Evolutionary conservation across 2,888 invertebrate species (phyloP).

Genomic region (Lepidochrysops patricia): DNA sequence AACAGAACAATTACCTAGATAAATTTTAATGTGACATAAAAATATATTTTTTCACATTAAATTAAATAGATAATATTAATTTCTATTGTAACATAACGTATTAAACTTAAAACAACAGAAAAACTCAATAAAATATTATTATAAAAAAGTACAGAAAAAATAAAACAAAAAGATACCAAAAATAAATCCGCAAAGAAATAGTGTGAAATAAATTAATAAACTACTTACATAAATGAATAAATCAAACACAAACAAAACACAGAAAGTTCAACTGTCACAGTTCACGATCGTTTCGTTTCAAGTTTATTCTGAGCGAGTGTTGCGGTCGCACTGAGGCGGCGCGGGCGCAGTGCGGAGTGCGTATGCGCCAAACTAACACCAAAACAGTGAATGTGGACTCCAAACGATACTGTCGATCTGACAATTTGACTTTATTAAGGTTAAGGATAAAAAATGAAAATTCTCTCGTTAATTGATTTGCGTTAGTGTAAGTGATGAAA

Average conservation of each 20-base stretch:
- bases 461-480: slow-evolving; percentile 48
- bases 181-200: background rate
- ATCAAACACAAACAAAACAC: slow-evolving; percentile 49
- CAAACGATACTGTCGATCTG: slow-evolving; percentile 47
- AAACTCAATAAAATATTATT: too few relatives aligned
- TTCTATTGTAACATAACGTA: too few relatives aligned
- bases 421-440: slow-evolving; percentile 58
- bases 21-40: too few relatives aligned
- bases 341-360: slow-evolving; percentile 54
- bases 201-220: background rate
- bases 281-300: slow-evolving; percentile 51
- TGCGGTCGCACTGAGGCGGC: slow-evolving; percentile 61
- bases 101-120: too few relatives aligned
- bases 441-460: slow-evolving; percentile 58
- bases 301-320: slow-evolving; percentile 67
- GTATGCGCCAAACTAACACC: slow-evolving; percentile 58
- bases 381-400: slow-evolving; percentile 45
- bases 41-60: background rate
- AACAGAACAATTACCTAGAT: too few relatives aligned
- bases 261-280: slow-evolving; percentile 54
- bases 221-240: slow-evolving; percentile 25
- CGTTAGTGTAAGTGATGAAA: slow-evolving; percentile 40
- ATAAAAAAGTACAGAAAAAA: too few relatives aligned
- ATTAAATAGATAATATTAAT: too few relatives aligned
- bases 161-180: slow-evolving; percentile 21